Base-by-base conservation (phyloP, 2,797 vertebrate genomes). In the Danio jaintianensis region DNA sequence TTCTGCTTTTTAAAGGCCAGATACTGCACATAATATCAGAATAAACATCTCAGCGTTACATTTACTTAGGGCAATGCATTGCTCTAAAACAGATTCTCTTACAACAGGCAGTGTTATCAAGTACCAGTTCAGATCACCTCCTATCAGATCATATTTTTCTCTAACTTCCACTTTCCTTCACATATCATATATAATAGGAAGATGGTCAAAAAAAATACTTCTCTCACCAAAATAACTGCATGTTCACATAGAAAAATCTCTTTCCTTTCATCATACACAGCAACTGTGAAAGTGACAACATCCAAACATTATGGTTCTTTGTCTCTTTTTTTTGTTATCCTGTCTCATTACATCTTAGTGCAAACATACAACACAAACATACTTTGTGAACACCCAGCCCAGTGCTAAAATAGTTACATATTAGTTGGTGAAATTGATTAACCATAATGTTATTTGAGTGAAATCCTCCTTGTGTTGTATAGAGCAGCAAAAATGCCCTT, bases 401-500 rank as follows among this genome's bases (percentile, higher is more conserved):
- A 58, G 64, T 59, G 75, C 40, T 59, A 38, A 50, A 47, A 59
- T 56, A 69, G 68, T 38, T 64, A 68, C 55, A 55, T 75, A 61
- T 62, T 42, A 53, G 15, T 43, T 29, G 48, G 11, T 61, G 36
- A 56, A 75, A 36, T 53, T 58, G 56, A 47, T 47, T 52, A 81
- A 50, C 48, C 36, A 71, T 16, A 84, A 58, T 61, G 52, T n/a
- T 67, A 53, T 70, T 83, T 58, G 80, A 79, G 59, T 80, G 72
- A 64, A 66, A 64, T 50, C 66, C 74, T 71, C 77, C 71, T 38
- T 70, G 4, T 75, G 45, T 62, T 5, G 38, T 53, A 47, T 7
- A 61, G 40, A 80, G 78, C 81, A 70, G 55, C 62, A 50, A 59
- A 20, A 58, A 83, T 47, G 52, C 66, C 18, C 42, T 36, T 55